A percentile compares a stretch with the other conserved stretches of the same genome.
Evolutionary conservation across 1,140 invertebrate genomes (phyloP).

Genomic region (Antheraea pernyi): DNA sequence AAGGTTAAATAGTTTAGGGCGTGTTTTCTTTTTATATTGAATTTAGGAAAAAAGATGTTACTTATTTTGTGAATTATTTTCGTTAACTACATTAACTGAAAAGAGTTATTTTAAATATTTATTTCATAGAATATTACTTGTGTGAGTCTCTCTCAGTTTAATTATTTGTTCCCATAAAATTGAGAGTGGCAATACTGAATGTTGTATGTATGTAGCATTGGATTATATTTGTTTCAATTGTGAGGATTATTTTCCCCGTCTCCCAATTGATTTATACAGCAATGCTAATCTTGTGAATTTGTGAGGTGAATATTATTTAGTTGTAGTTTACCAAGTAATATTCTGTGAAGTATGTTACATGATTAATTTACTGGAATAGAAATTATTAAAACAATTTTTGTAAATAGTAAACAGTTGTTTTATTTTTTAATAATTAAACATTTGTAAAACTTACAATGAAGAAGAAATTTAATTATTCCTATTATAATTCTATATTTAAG

Average conservation of each 20-base stretch:
- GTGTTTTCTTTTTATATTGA: too few species aligned
- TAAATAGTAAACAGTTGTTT: conserved; percentile 17
- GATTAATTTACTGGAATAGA: conserved; percentile 21
- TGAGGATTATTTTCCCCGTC: conserved; percentile 50
- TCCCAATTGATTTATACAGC: conserved; percentile 29
- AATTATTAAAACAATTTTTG: conserved; percentile 31
- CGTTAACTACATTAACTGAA: background rate
- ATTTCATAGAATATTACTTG: background rate
- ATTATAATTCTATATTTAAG: background rate
- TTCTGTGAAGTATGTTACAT: conserved; percentile 18
- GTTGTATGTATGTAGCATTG: conserved; percentile 10
- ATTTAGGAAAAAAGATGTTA: too few species aligned
- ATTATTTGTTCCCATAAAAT: conserved; percentile 70
- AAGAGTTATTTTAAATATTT: background rate
- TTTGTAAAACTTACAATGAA: background rate
- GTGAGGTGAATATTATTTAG: conserved; percentile 14
- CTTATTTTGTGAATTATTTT: too few species aligned
- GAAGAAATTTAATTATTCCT: conserved; percentile 1
- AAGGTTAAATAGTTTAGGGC: too few species aligned
- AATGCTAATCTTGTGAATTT: conserved; percentile 16
- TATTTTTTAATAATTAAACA: conserved; percentile 14
- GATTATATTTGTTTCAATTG: conserved; percentile 21
- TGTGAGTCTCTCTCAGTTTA: conserved; percentile 33
- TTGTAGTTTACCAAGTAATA: conserved; percentile 18
- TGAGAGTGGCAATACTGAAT: conserved; percentile 23